Evolutionary conservation across 2,113 vertebrate genomes (phyloP), one percentile per base, ranked within the genome.

Genomic region (Egretta garzetta): DNA sequence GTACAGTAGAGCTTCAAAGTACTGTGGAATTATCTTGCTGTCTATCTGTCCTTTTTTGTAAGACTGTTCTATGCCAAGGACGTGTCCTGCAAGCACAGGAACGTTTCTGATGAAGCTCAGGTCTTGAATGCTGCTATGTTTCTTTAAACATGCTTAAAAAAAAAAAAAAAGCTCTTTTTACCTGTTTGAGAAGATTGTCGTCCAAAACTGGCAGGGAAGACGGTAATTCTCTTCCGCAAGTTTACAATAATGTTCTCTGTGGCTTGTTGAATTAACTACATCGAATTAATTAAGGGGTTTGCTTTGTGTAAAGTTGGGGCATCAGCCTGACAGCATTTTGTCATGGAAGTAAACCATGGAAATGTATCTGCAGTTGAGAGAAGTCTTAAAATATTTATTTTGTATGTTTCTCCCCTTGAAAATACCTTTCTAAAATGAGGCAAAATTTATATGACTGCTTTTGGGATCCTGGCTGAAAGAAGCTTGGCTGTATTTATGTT

Each of bases 401-500:
- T 32, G 32, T 90, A 90, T 70, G 19, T 59, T 68, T 81, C 6
- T 85, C 47, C 64, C 60, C 37, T 60, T 81, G 90, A 70, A 80
- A 93, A 89, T 26, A 33, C 77, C 80, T 84, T 73, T 41, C 41
- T 14, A 26, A 62, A 59, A 67, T 8, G 16, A 79, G 64, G 47
- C 59, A 79, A 17, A 10, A 82, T 94, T 92, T 86, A 24, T 35
- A 18, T 2, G 68, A 2, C 47, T 86, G 64, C 64, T 75, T 22
- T 63, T 11, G 88, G 81, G 87, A 39, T 62, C 19, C 30, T 58
- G 76, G 39, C 83, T 58, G 92, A 41, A 45, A 41, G 76, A 17
- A 77, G 80, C 76, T 22, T 10, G 24, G 45, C 77, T 74, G 56
- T 35, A 35, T 96, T 95, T 85, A 79, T 63, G 77, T 47, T 28